Evolutionary conservation across 2,113 vertebrate genomes (phyloP).

Genomic region (Pterocles orientalis): DNA sequence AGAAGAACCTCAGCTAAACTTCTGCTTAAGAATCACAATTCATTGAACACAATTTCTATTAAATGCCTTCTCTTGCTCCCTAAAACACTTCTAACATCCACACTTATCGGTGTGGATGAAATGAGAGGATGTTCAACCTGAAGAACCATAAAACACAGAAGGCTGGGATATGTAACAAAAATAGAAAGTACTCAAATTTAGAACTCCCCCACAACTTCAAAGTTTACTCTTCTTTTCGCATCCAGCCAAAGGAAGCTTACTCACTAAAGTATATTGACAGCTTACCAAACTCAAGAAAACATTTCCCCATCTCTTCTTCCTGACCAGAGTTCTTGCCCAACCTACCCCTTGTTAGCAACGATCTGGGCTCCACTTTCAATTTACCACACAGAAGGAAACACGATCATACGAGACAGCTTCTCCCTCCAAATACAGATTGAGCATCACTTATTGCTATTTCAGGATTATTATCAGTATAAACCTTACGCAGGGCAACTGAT

Average conservation of each 20-base stretch:
- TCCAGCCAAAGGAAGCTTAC: not conserved
- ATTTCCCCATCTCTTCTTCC: not conserved
- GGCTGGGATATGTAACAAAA: not conserved
- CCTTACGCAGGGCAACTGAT: not conserved
- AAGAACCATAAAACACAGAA: not conserved
- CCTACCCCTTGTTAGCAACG: rapidly evolving
- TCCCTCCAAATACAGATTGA: not conserved
- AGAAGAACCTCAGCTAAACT: not conserved
- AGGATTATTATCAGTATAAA: not conserved
- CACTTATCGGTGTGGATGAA: rapidly evolving
- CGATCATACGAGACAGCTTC: rapidly evolving
- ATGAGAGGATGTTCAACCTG: not conserved
- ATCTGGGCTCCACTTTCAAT: not conserved
- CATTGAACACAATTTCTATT: rapidly evolving
- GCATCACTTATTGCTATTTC: not conserved
- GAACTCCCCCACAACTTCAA: not conserved
- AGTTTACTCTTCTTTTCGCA: not conserved
- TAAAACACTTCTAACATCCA: not conserved
- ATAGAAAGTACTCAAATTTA: not conserved
- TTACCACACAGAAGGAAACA: not conserved
- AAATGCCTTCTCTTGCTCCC: not conserved
- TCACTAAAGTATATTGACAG: not conserved
- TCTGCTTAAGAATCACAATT: not conserved
- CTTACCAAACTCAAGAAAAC: not conserved
- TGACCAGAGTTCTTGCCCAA: not conserved